Evolutionary conservation across 2,113 vertebrate genomes (phyloP).

Genomic region (Nothocercus julius): DNA sequence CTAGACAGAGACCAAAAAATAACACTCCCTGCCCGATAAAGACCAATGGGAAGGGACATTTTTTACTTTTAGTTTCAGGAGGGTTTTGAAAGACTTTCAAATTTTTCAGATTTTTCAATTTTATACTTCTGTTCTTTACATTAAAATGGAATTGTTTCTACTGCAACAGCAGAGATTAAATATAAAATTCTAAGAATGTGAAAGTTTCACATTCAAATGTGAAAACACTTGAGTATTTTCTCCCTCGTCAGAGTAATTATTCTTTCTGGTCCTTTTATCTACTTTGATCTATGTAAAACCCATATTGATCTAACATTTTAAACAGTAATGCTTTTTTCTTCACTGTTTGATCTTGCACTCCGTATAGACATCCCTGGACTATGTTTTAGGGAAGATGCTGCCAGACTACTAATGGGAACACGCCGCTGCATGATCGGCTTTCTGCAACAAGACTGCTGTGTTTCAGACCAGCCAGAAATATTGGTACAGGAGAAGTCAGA

Average conservation of each 20-base stretch:
- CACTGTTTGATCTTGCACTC: background rate
- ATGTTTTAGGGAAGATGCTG: background rate
- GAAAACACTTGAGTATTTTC: background rate
- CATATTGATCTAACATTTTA: background rate
- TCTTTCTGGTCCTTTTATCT: background rate
- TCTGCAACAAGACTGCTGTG: background rate
- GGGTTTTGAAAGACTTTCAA: too few species aligned
- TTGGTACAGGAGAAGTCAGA: background rate
- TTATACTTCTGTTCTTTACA: background rate
- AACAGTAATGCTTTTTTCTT: background rate
- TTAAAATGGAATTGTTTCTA: background rate
- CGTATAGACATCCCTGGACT: rapidly evolving
- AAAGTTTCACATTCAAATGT: background rate
- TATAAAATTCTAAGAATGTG: background rate
- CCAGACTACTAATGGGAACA: background rate
- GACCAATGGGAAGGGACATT: background rate
- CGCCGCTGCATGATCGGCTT: background rate
- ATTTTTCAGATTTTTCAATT: background rate
- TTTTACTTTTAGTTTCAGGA: background rate
- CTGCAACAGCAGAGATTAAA: background rate
- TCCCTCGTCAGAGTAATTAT: background rate
- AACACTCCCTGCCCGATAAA: background rate
- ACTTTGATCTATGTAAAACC: background rate
- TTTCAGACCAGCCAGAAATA: background rate
- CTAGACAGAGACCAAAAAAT: background rate